Base-by-base conservation (phyloP, 2,888 invertebrate genomes). In the Meteorus colon region DNA sequence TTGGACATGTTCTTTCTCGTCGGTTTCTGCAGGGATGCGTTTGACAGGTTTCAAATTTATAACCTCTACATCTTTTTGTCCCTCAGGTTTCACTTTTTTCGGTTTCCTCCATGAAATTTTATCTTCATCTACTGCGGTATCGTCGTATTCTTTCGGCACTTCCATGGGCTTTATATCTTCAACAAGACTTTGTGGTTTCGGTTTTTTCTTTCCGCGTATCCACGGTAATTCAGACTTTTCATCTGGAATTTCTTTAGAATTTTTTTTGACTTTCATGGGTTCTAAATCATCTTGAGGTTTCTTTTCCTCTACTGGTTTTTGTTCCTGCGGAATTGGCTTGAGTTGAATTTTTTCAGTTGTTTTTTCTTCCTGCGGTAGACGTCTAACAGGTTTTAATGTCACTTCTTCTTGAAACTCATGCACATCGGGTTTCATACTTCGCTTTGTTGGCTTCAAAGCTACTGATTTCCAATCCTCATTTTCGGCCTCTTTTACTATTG, bases 391-490 rank as follows among this genome's bases (percentile, higher is more conserved):
- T 51, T 84, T 84, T 6, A 79, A 66, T 14, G 79, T 70, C 59
- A 81, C 73, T 27, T 75, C 78, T 71, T 73, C 74, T 45, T 73
- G 75, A 68, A 75, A 71, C 37, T 78, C 60, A 73, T 55, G 51
- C 79, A 90, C 88, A 77, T 90, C 89, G 70, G 90, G 88, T 84
- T 85, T 71, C 82, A 86, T 75, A 70, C 24, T 81, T 80, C 66
- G 81, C 77, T 62, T 82, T 0, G 74, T 72, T 67, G 83, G 81
- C 71, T 81, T 85, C 67, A 85, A 51, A 1, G 80, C 63, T 0
- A 85, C 71, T 0, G 84, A 78, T 73, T 77, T 79, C 24, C 84
- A 83, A 31, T 86, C 84, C 70, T 84, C 82, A 41, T 81, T 76
- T 77, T 86, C 78, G 76, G 63, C 65, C 29, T 76, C 72, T 71